Evolutionary conservation across 2,797 vertebrate genomes (phyloP).

Genomic region (Spheniscus humboldti): DNA sequence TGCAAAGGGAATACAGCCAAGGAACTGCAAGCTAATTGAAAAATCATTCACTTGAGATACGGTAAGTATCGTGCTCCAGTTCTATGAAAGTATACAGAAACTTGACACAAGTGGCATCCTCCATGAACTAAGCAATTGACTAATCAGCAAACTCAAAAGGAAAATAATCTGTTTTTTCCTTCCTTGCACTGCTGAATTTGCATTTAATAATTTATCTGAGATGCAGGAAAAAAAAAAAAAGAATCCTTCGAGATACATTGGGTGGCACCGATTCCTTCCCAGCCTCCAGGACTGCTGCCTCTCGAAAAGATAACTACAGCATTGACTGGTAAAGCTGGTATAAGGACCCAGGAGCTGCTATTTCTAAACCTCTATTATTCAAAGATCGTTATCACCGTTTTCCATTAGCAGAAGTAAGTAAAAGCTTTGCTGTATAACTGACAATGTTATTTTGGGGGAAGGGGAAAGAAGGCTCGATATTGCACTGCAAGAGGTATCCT

Average conservation of each 20-base stretch:
- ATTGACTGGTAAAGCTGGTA: conserved; percentile 53
- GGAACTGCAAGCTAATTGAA: conserved; percentile 78
- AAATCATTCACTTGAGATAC: conserved; percentile 79
- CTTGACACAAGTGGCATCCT: conserved; percentile 61
- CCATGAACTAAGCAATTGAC: conserved; percentile 58
- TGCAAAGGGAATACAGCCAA: conserved; percentile 69
- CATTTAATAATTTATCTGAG: conserved; percentile 70
- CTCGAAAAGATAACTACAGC: conserved; percentile 54
- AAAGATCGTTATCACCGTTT: conserved; percentile 73
- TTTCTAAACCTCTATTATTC: conserved; percentile 73
- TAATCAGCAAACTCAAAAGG: conserved; percentile 69
- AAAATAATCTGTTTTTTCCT: conserved; percentile 64
- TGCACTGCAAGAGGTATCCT: conserved; percentile 56
- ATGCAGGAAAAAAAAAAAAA: background rate
- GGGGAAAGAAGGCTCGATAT: conserved; percentile 69
- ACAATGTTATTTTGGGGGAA: conserved; percentile 54
- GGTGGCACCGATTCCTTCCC: conserved; percentile 18
- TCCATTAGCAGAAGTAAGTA: conserved; percentile 74
- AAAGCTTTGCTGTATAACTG: conserved; percentile 73
- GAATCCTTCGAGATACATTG: background rate
- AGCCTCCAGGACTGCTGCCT: background rate
- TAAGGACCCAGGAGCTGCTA: conserved; percentile 57
- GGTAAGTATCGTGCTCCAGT: conserved; percentile 46
- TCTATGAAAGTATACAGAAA: conserved; percentile 66
- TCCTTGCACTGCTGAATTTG: conserved; percentile 59